phyloP scores from a whole-genome alignment of 2,113 vertebrate species.

The Hiodon alosoides region DNA sequence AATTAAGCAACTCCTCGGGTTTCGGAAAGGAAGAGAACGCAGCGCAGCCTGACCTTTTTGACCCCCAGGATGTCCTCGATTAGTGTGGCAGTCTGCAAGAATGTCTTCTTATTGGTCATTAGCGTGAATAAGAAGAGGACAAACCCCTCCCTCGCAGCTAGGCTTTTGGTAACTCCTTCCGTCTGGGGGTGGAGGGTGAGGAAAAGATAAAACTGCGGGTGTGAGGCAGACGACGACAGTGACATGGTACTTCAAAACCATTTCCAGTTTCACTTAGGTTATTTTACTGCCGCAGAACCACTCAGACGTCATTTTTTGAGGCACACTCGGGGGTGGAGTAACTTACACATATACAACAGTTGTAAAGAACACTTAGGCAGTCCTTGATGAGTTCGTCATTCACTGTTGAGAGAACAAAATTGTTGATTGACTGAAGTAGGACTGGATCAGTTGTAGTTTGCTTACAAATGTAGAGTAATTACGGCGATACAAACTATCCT shows the following conservation, averaged over 20 bases:
- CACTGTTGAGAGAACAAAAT: constrained; percentile 63
- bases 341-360: constrained; percentile 95
- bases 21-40: no score
- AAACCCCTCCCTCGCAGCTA: constrained; percentile 89
- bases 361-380: constrained; percentile 91
- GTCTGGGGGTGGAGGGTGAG: constrained; percentile 58
- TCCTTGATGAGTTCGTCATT: constrained; percentile 91
- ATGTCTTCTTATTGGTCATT: constrained; percentile 95
- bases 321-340: no score
- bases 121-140: constrained; percentile 89
- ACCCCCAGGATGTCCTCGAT: constrained; percentile 92
- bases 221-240: not conserved
- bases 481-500: no score
- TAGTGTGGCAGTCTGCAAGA: constrained; percentile 88
- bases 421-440: no score
- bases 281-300: no score
- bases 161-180: constrained; percentile 81
- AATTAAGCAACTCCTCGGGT: not conserved
- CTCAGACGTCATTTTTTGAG: no score
- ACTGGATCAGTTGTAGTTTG: no score
- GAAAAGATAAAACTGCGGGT: not conserved
- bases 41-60: constrained; percentile 75
- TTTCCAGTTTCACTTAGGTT: no score
- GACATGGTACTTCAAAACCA: no score
- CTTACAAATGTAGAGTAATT: no score